These are phyloP conservation scores for Eupeodes luniger DNA, from an alignment of 2,888 invertebrate species.

Conservation along the genomic window DNA sequence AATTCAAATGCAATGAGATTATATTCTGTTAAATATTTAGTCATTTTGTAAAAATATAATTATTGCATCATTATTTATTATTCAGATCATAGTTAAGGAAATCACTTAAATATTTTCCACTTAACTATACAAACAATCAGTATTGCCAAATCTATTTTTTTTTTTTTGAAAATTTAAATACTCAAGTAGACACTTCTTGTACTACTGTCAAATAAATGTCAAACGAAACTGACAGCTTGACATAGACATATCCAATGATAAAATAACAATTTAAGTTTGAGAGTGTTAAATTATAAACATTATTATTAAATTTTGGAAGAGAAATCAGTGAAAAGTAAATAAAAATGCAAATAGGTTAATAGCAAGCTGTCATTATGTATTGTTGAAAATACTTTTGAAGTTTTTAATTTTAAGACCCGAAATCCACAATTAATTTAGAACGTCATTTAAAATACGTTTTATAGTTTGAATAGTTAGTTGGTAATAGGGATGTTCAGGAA, in stretches of 20 bases:
- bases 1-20: conserved; percentile 38
- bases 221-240: neutral
- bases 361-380: too few relatives aligned
- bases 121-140: too few relatives aligned
- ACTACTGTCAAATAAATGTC: neutral
- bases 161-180: too few relatives aligned
- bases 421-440: too few relatives aligned
- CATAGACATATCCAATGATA: neutral
- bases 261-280: neutral
- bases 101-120: too few relatives aligned
- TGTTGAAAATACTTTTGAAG: too few relatives aligned
- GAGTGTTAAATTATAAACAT: neutral
- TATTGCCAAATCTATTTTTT: too few relatives aligned
- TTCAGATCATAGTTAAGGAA: too few relatives aligned
- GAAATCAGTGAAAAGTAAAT: neutral
- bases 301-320: neutral
- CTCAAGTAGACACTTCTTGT: neutral
- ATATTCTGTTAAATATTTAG: conserved; percentile 31
- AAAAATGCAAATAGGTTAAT: neutral
- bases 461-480: too few relatives aligned
- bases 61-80: neutral
- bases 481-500: too few relatives aligned
- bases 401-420: too few relatives aligned
- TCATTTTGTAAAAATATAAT: conserved; percentile 36
- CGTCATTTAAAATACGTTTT: too few relatives aligned